Percentiles rank a stretch among this genome's conserved stretches.
Evolutionary conservation across 2,113 vertebrate species (phyloP).

Genomic region (Narcine bancroftii): DNA sequence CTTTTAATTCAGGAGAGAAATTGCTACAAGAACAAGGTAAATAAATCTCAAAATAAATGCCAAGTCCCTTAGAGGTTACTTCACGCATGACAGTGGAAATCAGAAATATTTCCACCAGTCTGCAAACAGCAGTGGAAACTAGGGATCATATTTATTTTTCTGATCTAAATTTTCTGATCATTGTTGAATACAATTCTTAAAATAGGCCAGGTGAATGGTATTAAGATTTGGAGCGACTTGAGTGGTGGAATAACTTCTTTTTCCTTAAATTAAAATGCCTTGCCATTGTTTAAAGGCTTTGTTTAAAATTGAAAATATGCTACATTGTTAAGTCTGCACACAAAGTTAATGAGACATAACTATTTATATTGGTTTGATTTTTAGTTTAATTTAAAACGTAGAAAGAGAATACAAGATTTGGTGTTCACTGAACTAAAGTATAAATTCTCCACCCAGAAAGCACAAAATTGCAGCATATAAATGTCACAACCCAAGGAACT

Average conservation of each 20-base stretch:
- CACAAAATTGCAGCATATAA: neutral
- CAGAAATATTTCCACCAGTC: neutral
- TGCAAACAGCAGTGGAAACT: too few relatives aligned
- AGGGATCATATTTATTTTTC: neutral
- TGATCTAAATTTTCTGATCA: neutral
- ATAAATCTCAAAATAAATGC: neutral
- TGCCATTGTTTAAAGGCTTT: neutral
- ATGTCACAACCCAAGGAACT: neutral
- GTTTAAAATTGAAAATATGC: neutral
- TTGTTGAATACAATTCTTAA: neutral
- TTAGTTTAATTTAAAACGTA: constrained; percentile 26
- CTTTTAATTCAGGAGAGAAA: too few relatives aligned
- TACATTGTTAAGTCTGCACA: neutral
- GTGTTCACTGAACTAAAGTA: neutral
- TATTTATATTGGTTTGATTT: neutral
- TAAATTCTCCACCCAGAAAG: neutral
- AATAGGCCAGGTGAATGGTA: neutral
- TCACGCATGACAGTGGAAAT: neutral
- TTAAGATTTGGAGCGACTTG: neutral
- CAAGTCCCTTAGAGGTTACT: neutral
- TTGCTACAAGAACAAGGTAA: too few relatives aligned
- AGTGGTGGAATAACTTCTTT: neutral
- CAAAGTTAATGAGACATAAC: constrained; percentile 20
- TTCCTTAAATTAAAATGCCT: neutral
- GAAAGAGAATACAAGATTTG: neutral